Conservation (phyloP, 2,888 invertebrate genomes). For the Endomychus coccineus region DNA sequence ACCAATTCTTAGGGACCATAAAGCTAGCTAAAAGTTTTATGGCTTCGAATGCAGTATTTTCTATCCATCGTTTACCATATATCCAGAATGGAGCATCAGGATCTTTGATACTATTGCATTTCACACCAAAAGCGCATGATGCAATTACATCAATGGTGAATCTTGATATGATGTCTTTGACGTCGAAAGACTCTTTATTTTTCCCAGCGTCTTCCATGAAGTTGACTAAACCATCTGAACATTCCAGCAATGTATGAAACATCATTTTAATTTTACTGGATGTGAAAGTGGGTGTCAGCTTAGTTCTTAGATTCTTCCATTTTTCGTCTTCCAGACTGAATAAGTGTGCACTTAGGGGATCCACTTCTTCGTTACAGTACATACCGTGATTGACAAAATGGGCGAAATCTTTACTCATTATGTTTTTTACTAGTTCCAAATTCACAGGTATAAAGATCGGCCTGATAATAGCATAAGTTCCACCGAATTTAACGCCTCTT, state of each 20-base stretch:
- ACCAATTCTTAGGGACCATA: too few relatives aligned
- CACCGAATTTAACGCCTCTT: slow-evolving; percentile 18
- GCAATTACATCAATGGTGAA: too few relatives aligned
- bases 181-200: slow-evolving; percentile 2
- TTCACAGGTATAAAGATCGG: slow-evolving; percentile 24
- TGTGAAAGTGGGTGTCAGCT: slow-evolving; percentile 57
- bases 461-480: slow-evolving; percentile 21
- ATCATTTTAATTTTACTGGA: slow-evolving; percentile 57
- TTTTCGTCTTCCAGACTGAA: slow-evolving; percentile 48
- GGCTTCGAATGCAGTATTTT: too few relatives aligned
- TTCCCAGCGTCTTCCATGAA: background rate
- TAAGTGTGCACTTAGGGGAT: slow-evolving; percentile 51
- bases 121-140: too few relatives aligned
- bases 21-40: too few relatives aligned
- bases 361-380: slow-evolving; percentile 49
- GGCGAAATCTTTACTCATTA: slow-evolving; percentile 52
- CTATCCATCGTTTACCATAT: too few relatives aligned
- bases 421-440: slow-evolving; percentile 30
- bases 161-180: slow-evolving; percentile 7
- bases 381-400: slow-evolving; percentile 56
- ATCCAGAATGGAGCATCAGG: too few relatives aligned
- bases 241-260: slow-evolving; percentile 50
- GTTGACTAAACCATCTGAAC: slow-evolving; percentile 7
- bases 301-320: slow-evolving; percentile 55
- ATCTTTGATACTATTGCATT: too few relatives aligned